Percentiles rank a stretch among this genome's conserved stretches.
These are phyloP conservation scores for Halcyon badia DNA, from an alignment of 2,797 vertebrate genomes.

Conservation along the genomic window DNA sequence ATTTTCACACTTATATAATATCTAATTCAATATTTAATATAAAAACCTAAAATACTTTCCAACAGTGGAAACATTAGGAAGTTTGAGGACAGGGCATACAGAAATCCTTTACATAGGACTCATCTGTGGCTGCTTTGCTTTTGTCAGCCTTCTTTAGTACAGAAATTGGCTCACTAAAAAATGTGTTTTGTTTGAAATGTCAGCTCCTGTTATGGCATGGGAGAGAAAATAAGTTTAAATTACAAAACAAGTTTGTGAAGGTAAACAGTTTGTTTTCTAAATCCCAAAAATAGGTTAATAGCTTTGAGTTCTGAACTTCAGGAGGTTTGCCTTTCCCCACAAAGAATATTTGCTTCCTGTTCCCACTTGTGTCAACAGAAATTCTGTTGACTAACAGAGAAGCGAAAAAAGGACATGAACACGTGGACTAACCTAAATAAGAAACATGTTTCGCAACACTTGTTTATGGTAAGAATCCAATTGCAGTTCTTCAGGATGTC, in stretches of 20 bases:
- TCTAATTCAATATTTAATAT: background rate
- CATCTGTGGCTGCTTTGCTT: background rate
- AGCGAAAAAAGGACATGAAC: background rate
- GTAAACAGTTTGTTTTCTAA: slow-evolving; percentile 64
- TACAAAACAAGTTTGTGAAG: background rate
- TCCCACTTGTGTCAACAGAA: background rate
- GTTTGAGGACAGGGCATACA: background rate
- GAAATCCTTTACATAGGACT: background rate
- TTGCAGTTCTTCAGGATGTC: background rate
- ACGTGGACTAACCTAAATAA: slow-evolving; percentile 19
- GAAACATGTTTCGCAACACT: background rate
- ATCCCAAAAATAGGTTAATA: background rate
- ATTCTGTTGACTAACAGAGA: slow-evolving; percentile 3
- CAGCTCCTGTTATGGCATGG: background rate
- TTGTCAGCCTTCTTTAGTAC: background rate
- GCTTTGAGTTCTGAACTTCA: background rate
- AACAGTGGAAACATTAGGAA: background rate
- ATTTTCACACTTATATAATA: background rate
- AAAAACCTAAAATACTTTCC: background rate
- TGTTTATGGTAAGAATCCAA: slow-evolving; percentile 25
- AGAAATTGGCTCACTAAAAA: background rate
- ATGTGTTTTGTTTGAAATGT: slow-evolving; percentile 26
- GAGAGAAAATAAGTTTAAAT: slow-evolving; percentile 29
- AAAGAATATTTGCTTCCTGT: background rate
- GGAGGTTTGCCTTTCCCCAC: background rate